Percentiles rank a stretch among this genome's conserved stretches.
Conservation (phyloP, 1,140 invertebrate species). For the Paralvinella palmiformis region DNA sequence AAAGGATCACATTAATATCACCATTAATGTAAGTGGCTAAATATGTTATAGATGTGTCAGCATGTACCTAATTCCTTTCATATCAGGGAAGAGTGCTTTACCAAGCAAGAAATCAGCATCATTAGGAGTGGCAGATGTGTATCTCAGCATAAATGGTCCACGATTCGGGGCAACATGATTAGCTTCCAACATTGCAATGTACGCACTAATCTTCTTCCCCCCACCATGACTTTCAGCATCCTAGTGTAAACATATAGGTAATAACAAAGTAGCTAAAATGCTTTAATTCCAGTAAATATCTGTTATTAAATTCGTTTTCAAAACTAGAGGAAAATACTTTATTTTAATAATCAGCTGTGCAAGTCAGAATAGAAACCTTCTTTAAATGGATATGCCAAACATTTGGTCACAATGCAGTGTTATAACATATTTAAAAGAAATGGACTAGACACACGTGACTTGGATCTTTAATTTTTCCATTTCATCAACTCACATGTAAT, state of each 20-base stretch:
- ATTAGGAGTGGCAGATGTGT: constrained; percentile 44
- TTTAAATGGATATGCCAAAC: no score
- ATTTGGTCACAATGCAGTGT: no score
- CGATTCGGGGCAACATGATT: constrained; percentile 31
- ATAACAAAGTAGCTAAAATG: background rate
- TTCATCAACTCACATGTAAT: no score
- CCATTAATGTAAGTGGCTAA: background rate
- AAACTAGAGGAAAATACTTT: no score
- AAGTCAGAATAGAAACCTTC: no score
- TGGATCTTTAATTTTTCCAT: no score
- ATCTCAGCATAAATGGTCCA: constrained; percentile 38
- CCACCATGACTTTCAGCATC: constrained; percentile 49
- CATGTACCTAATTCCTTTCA: constrained; percentile 45
- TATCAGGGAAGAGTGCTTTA: constrained; percentile 43
- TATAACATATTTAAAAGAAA: no score
- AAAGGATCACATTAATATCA: background rate
- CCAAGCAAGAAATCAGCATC: constrained; percentile 44
- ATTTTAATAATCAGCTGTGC: no score
- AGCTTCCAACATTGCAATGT: constrained; percentile 42
- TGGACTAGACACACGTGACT: no score
- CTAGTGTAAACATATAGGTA: constrained; percentile 21
- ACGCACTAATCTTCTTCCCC: constrained; percentile 44
- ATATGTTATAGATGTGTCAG: background rate
- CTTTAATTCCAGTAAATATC: no score
- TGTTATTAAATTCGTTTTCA: no score